Evolutionary conservation across 2,113 vertebrate genomes (phyloP).

Genomic region (Phainopepla nitens): DNA sequence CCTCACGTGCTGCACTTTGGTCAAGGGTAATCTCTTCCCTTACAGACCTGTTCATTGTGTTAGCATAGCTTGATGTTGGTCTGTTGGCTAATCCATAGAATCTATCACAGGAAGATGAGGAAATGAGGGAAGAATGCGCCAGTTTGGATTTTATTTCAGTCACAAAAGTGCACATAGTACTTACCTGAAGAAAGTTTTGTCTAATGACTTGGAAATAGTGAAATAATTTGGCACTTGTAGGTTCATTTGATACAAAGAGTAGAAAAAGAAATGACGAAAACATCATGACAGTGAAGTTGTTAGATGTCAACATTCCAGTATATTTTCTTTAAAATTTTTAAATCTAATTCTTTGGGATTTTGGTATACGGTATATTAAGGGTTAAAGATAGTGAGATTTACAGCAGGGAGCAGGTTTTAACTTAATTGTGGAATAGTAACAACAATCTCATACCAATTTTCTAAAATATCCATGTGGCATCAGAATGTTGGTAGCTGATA

Average conservation of each 20-base stretch:
- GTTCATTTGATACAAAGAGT: background rate
- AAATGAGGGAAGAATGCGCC: background rate
- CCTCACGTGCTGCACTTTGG: background rate
- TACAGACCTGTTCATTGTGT: background rate
- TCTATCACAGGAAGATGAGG: accelerated
- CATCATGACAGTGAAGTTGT: background rate
- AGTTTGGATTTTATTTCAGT: background rate
- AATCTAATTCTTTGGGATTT: background rate
- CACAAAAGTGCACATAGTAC: background rate
- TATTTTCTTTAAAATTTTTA: background rate
- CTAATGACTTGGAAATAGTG: background rate
- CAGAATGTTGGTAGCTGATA: background rate
- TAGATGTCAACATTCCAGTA: background rate
- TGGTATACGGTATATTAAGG: background rate
- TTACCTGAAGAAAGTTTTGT: background rate
- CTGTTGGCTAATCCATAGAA: background rate
- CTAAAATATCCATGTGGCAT: background rate
- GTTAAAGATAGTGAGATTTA: background rate
- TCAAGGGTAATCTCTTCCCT: background rate
- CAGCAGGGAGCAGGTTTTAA: background rate
- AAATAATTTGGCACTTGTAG: background rate
- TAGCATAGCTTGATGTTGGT: background rate
- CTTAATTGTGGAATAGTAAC: background rate
- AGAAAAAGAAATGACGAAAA: background rate
- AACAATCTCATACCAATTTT: background rate